Percentiles rank a stretch among this genome's conserved stretches.
phyloP scores from a whole-genome alignment of 2,797 vertebrate genomes.

The Psittacula derbiana region DNA sequence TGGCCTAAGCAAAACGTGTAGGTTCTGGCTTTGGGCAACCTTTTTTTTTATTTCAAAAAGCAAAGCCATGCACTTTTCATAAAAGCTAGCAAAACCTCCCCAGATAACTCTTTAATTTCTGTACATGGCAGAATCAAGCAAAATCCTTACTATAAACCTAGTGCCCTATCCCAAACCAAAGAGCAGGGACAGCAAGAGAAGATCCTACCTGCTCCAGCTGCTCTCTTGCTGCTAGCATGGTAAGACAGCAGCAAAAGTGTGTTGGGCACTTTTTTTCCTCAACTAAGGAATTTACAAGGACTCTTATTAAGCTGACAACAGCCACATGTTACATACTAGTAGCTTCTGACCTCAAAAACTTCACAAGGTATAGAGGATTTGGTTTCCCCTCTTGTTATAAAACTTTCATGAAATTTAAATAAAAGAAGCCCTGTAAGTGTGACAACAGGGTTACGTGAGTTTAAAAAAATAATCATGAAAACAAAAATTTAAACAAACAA shows the following conservation, averaged over 20 bases:
- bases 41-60: background rate
- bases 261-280: background rate
- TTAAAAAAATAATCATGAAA: rapidly evolving
- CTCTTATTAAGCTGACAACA: background rate
- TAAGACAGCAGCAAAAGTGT: background rate
- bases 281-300: background rate
- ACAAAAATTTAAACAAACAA: background rate
- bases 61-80: background rate
- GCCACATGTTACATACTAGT: background rate
- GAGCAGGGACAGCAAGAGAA: background rate
- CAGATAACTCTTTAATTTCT: background rate
- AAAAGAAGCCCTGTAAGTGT: background rate
- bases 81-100: background rate
- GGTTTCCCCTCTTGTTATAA: background rate
- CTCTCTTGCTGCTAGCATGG: rapidly evolving
- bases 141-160: background rate
- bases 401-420: background rate
- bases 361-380: background rate
- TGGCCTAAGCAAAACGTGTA: rapidly evolving
- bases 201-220: too few species aligned
- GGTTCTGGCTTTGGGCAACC: background rate
- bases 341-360: background rate
- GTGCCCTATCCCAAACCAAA: background rate
- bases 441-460: background rate
- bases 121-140: background rate